Conservation (phyloP, 2,888 invertebrate species). For the Clanis bilineata region DNA sequence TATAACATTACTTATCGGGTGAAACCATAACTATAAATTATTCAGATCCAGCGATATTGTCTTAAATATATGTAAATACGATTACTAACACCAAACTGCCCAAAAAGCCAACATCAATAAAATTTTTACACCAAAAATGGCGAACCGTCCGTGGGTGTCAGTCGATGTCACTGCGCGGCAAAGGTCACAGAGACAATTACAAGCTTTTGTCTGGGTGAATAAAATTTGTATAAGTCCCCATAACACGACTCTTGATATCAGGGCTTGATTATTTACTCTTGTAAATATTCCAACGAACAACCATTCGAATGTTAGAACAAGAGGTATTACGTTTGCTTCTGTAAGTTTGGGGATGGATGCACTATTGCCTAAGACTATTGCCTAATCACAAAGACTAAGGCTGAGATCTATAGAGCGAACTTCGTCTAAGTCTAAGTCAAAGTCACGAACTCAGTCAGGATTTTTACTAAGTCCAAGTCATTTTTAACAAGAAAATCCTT, state of each 20-base stretch:
- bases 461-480: too few relatives aligned
- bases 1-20: too few relatives aligned
- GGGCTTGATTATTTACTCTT: not conserved
- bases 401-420: too few relatives aligned
- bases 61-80: not conserved
- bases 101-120: not conserved
- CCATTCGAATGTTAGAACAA: too few relatives aligned
- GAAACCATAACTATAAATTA: not conserved
- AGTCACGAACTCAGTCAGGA: too few relatives aligned
- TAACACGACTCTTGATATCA: not conserved
- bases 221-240: not conserved
- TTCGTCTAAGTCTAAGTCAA: too few relatives aligned
- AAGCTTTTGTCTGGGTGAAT: not conserved
- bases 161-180: not conserved
- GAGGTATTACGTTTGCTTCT: too few relatives aligned
- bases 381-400: too few relatives aligned
- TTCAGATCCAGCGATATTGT: not conserved
- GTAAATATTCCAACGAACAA: not conserved
- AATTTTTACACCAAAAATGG: not conserved
- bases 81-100: not conserved
- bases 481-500: too few relatives aligned
- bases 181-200: constrained; percentile 11
- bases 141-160: not conserved
- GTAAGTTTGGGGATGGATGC: too few relatives aligned
- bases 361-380: too few relatives aligned